These are phyloP conservation scores for Ptyas mucosa DNA, from an alignment of 2,113 vertebrate genomes.

Conservation along the genomic window DNA sequence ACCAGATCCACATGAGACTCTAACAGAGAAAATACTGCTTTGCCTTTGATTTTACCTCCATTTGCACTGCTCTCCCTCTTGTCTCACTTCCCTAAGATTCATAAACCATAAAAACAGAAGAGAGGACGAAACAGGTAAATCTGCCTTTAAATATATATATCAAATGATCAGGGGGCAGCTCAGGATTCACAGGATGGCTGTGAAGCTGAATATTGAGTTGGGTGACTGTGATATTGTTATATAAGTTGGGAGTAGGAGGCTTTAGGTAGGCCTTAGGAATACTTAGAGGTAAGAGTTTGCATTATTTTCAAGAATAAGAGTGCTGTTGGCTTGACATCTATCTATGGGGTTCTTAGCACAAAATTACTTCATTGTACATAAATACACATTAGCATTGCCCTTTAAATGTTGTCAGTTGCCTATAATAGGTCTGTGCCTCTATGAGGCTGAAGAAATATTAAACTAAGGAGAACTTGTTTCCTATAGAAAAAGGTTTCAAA, in stretches of 20 bases:
- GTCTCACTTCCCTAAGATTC: accelerated
- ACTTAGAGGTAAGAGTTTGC: accelerated
- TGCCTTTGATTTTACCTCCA: not conserved
- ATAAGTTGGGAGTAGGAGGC: not conserved
- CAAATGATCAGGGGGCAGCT: not conserved
- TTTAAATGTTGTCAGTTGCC: not conserved
- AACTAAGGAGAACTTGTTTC: not conserved
- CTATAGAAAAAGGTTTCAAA: not conserved
- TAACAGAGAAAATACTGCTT: not conserved
- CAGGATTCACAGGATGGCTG: accelerated
- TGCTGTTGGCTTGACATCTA: accelerated
- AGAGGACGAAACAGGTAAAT: constrained; percentile 36
- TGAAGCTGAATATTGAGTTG: not conserved
- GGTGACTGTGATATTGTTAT: not conserved
- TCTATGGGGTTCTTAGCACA: not conserved
- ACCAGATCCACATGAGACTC: not conserved
- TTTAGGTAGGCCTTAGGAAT: not conserved
- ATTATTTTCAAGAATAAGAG: accelerated
- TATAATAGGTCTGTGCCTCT: not conserved
- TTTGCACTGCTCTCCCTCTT: not conserved
- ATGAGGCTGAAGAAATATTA: not conserved
- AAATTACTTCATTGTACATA: not conserved
- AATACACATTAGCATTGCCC: not conserved
- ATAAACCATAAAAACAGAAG: not conserved
- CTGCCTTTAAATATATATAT: not conserved